A percentile compares a stretch with the other conserved stretches of the same genome.
phyloP scores from a whole-genome alignment of 2,113 vertebrate genomes.

The Quiscalus mexicanus region DNA sequence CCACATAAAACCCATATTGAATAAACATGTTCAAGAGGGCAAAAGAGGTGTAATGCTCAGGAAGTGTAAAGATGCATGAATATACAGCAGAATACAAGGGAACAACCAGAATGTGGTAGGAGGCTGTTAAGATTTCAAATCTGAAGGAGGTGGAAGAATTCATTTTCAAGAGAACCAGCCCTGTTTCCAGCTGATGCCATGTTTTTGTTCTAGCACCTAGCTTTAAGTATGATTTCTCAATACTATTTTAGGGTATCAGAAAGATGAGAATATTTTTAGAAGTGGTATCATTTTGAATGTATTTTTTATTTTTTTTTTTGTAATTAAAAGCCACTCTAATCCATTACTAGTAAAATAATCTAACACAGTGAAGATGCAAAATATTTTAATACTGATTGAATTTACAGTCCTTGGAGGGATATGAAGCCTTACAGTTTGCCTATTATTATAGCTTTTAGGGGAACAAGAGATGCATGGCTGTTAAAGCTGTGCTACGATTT shows the following conservation, averaged over 20 bases:
- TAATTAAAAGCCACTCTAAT: not conserved
- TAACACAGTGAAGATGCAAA: not conserved
- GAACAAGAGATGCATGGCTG: not conserved
- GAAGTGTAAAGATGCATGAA: not conserved
- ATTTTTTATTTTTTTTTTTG: not conserved
- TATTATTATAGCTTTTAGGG: not conserved
- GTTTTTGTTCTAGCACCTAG: not conserved
- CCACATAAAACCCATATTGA: not conserved
- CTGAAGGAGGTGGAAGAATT: not conserved
- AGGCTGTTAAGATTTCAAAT: not conserved
- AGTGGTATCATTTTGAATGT: not conserved
- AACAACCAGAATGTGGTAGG: not conserved
- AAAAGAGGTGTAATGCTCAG: not conserved
- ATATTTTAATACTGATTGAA: not conserved
- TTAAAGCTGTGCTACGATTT: constrained; percentile 5
- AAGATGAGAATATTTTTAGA: not conserved
- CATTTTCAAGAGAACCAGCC: not conserved
- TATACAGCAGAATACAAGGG: not conserved
- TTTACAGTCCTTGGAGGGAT: not conserved
- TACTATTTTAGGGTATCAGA: not conserved
- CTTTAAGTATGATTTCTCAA: not conserved
- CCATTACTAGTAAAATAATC: not conserved
- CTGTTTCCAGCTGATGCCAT: not conserved
- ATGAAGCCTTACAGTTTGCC: not conserved
- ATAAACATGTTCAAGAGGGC: not conserved